A percentile compares a stretch with the other conserved stretches of the same genome.
These are phyloP conservation scores for Esperia sulphurella DNA, from an alignment of 2,888 invertebrate species.

Conservation along the genomic window DNA sequence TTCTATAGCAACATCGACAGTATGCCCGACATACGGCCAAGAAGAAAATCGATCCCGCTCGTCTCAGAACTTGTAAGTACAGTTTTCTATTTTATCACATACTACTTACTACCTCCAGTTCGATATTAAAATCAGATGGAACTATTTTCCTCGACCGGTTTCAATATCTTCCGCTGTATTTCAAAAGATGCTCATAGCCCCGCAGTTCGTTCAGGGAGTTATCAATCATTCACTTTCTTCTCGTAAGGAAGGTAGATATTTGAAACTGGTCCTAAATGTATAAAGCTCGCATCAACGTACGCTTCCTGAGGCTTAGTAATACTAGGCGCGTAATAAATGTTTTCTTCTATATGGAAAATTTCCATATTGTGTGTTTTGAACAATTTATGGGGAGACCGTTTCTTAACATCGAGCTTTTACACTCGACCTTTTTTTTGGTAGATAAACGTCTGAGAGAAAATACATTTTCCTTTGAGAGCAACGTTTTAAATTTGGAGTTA, in stretches of 20 bases:
- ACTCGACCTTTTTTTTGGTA: not conserved
- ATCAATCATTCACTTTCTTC: constrained; percentile 12
- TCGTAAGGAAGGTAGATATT: constrained; percentile 49
- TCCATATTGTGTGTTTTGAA: constrained; percentile 48
- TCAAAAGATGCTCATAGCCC: constrained; percentile 10
- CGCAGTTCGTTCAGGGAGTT: constrained; percentile 1
- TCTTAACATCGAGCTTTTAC: not conserved
- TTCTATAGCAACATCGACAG: constrained; percentile 99
- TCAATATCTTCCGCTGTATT: constrained; percentile 37
- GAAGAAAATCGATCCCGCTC: constrained; percentile 97
- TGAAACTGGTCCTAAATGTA: constrained; percentile 73
- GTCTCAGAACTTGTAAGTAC: constrained; percentile 98
- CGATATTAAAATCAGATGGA: constrained; percentile 46
- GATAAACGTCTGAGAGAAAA: not conserved
- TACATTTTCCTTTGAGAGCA: not conserved
- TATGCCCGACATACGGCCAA: constrained; percentile 98
- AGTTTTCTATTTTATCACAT: constrained; percentile 20
- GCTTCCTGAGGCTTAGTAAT: constrained; percentile 76
- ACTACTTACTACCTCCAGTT: constrained; percentile 22
- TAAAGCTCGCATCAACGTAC: constrained; percentile 69
- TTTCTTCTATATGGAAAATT: constrained; percentile 63
- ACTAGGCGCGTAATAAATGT: constrained; percentile 79
- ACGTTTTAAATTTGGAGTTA: not conserved
- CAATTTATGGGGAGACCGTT: constrained; percentile 43
- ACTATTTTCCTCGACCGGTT: constrained; percentile 58